Conservation (phyloP, 2,797 vertebrate species). For the Pterois miles region DNA sequence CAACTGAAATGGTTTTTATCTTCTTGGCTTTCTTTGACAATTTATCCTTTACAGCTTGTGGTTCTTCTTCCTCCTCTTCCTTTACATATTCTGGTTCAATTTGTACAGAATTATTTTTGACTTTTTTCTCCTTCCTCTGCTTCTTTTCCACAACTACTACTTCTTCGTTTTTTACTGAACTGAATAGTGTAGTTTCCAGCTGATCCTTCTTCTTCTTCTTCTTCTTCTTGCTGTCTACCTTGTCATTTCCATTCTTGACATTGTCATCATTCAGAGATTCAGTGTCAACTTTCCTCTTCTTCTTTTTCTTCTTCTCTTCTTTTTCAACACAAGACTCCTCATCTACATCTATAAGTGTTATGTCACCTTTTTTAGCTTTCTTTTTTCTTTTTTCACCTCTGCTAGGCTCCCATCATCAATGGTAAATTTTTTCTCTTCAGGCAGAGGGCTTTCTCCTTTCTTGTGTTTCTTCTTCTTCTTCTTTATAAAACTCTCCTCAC, state of each 20-base stretch:
- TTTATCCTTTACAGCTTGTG: background rate
- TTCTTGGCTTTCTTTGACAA: constrained; percentile 47
- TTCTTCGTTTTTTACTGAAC: background rate
- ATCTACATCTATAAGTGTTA: background rate
- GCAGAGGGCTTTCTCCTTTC: constrained; percentile 4
- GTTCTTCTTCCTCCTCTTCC: constrained; percentile 12
- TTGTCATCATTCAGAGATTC: constrained; percentile 1
- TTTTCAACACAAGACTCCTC: background rate
- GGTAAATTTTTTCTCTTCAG: background rate
- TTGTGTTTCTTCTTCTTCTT: constrained; percentile 63
- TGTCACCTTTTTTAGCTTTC: constrained; percentile 21
- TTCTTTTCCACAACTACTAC: constrained; percentile 12
- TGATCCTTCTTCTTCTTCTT: constrained; percentile 19
- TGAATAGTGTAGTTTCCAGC: background rate
- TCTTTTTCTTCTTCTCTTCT: constrained; percentile 42
- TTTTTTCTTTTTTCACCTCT: constrained; percentile 41
- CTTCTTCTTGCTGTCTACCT: constrained; percentile 36
- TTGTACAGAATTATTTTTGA: constrained; percentile 30
- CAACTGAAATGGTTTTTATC: background rate
- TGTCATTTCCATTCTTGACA: background rate
- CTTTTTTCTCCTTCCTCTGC: constrained; percentile 30
- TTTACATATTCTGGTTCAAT: constrained; percentile 2
- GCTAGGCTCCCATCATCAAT: background rate
- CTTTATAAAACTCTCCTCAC: constrained; percentile 24
- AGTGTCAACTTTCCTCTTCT: constrained; percentile 18